These are phyloP conservation scores for Pelodytes ibericus DNA, from an alignment of 2,797 vertebrate genomes.

Conservation along the genomic window DNA sequence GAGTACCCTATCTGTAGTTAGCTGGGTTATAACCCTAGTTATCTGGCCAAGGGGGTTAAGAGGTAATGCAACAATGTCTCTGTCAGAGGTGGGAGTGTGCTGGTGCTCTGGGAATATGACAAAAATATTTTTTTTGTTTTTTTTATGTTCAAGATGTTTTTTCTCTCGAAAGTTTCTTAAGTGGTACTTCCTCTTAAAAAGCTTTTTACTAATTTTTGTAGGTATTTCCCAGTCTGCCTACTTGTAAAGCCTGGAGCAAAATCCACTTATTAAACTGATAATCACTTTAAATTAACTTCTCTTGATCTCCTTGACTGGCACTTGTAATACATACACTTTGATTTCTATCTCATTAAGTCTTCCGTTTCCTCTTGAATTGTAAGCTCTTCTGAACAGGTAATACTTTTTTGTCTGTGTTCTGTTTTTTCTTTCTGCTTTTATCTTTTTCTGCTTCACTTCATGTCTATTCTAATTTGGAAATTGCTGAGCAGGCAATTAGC, in stretches of 20 bases:
- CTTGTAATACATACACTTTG: background rate
- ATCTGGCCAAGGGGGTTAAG: too few relatives aligned
- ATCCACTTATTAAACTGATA: background rate
- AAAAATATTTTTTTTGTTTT: too few relatives aligned
- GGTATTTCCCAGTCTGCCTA: too few relatives aligned
- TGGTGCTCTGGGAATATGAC: too few relatives aligned
- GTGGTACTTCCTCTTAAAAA: too few relatives aligned
- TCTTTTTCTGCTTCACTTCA: background rate
- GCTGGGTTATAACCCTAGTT: too few relatives aligned
- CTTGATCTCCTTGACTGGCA: background rate
- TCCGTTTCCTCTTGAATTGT: background rate
- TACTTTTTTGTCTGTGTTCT: background rate
- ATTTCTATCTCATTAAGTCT: background rate
- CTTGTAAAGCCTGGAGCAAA: background rate
- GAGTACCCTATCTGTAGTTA: too few relatives aligned
- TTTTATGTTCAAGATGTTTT: too few relatives aligned
- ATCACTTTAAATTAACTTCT: background rate
- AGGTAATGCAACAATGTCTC: too few relatives aligned
- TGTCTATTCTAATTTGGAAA: background rate
- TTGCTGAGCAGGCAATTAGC: background rate
- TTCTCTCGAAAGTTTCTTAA: too few relatives aligned
- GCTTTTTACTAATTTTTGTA: too few relatives aligned
- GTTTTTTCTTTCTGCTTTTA: background rate
- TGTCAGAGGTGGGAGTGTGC: too few relatives aligned
- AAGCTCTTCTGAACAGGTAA: background rate